Evolutionary conservation across 1,140 invertebrate species (phyloP).

Genomic region (Cotesia glomerata): DNA sequence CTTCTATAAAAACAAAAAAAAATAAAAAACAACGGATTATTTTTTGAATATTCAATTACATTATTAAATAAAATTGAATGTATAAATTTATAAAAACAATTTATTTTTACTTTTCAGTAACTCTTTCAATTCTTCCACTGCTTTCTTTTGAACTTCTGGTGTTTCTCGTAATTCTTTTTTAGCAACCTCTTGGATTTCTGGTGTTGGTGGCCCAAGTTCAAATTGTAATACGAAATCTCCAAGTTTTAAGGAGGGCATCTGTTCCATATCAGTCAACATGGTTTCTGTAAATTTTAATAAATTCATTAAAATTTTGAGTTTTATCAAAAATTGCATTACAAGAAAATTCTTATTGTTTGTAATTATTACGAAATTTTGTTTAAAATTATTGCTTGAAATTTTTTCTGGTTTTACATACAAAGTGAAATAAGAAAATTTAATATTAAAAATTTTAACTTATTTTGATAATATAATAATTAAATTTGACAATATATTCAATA

Average conservation of each 20-base stretch:
- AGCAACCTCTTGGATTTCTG: slow-evolving; percentile 74
- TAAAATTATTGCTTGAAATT: too few relatives aligned
- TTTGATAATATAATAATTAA: too few relatives aligned
- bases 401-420: too few relatives aligned
- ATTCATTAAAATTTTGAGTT: neutral
- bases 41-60: neutral
- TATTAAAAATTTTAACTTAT: too few relatives aligned
- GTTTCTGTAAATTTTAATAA: slow-evolving; percentile 61
- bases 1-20: slow-evolving; percentile 63
- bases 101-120: slow-evolving; percentile 70
- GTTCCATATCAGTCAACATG: slow-evolving; percentile 73
- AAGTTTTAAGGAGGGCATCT: slow-evolving; percentile 71
- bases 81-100: neutral
- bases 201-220: slow-evolving; percentile 69
- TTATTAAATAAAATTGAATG: neutral
- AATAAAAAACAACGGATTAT: neutral
- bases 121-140: slow-evolving; percentile 68
- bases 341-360: too few relatives aligned
- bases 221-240: slow-evolving; percentile 73
- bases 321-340: too few relatives aligned
- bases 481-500: too few relatives aligned
- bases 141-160: slow-evolving; percentile 70
- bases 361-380: too few relatives aligned
- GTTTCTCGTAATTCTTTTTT: slow-evolving; percentile 75
- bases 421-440: too few relatives aligned